phyloP scores from a whole-genome alignment of 2,888 invertebrate genomes.

The Pseudoips prasinana region DNA sequence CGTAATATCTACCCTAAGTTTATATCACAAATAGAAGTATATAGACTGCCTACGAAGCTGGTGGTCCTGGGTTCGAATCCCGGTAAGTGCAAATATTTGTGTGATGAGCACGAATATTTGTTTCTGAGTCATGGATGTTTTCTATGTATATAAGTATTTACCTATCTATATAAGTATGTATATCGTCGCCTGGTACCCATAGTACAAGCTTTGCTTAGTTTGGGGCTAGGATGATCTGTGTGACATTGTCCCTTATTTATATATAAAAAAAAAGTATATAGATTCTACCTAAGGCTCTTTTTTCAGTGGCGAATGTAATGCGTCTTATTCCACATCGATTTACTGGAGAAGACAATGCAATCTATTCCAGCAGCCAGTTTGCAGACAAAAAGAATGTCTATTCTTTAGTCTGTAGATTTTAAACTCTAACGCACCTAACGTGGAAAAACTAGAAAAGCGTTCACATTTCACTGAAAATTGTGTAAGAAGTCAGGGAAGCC shows the following conservation, averaged over 20 bases:
- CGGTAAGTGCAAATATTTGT: too few species aligned
- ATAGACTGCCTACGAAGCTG: conserved; percentile 22
- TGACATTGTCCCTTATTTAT: too few species aligned
- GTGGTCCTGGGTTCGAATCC: too few species aligned
- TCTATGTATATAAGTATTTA: too few species aligned
- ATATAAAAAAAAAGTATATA: too few species aligned
- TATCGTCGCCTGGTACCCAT: too few species aligned
- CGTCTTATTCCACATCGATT: conserved; percentile 66
- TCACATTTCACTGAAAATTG: conserved; percentile 78
- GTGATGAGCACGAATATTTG: too few species aligned
- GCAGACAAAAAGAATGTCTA: conserved; percentile 29
- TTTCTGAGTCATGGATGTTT: too few species aligned
- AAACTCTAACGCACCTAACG: conserved; percentile 19
- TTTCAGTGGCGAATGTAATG: conserved; percentile 33
- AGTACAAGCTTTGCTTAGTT: too few species aligned
- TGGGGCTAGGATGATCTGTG: too few species aligned
- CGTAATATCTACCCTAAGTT: conserved; percentile 18
- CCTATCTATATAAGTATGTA: too few species aligned
- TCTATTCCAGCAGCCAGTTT: conserved; percentile 54
- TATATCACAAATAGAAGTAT: conserved; percentile 33
- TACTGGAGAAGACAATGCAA: conserved; percentile 76
- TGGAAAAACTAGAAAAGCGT: conserved; percentile 60
- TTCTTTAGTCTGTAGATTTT: conserved; percentile 25
- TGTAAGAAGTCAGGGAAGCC: conserved; percentile 69
- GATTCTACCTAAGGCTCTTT: conserved; percentile 31